These are phyloP conservation scores for Megalonaias nervosa DNA, from an alignment of 1,140 invertebrate genomes.

Conservation along the genomic window DNA sequence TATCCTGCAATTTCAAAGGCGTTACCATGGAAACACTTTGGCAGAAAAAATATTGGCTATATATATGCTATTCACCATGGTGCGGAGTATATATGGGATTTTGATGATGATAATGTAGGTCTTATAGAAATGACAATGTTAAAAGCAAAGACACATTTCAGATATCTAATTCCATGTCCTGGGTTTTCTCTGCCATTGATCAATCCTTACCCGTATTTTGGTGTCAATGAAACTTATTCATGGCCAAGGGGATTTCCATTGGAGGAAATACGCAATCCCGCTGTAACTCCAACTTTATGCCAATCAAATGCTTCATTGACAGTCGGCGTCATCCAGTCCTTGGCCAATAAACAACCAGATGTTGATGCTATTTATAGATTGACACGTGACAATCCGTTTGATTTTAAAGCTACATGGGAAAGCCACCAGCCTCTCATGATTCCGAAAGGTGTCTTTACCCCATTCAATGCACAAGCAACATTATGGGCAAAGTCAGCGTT, in stretches of 20 bases:
- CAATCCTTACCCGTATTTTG: constrained; percentile 30
- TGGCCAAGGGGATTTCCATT: constrained; percentile 35
- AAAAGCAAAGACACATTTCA: background rate
- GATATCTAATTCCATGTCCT: too few relatives aligned
- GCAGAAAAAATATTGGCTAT: constrained; percentile 36
- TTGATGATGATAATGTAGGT: constrained; percentile 29
- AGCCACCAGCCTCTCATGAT: constrained; percentile 6
- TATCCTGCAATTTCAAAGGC: constrained; percentile 6
- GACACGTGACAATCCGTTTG: constrained; percentile 20
- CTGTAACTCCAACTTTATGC: background rate
- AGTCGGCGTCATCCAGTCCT: constrained; percentile 26
- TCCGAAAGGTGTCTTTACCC: constrained; percentile 18
- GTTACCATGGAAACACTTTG: constrained; percentile 24
- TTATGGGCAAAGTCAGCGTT: constrained; percentile 16
- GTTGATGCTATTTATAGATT: constrained; percentile 37
- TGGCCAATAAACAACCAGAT: constrained; percentile 32
- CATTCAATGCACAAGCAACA: constrained; percentile 36
- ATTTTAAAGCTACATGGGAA: background rate
- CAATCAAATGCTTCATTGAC: background rate
- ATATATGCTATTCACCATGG: constrained; percentile 28
- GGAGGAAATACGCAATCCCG: constrained; percentile 7
- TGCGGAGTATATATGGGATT: constrained; percentile 33
- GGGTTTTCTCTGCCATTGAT: background rate
- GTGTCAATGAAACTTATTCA: background rate
- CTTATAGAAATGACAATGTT: background rate